Percentiles rank a stretch among this genome's conserved stretches.
Evolutionary conservation across 2,797 vertebrate genomes (phyloP).

Genomic region (Channa striata): DNA sequence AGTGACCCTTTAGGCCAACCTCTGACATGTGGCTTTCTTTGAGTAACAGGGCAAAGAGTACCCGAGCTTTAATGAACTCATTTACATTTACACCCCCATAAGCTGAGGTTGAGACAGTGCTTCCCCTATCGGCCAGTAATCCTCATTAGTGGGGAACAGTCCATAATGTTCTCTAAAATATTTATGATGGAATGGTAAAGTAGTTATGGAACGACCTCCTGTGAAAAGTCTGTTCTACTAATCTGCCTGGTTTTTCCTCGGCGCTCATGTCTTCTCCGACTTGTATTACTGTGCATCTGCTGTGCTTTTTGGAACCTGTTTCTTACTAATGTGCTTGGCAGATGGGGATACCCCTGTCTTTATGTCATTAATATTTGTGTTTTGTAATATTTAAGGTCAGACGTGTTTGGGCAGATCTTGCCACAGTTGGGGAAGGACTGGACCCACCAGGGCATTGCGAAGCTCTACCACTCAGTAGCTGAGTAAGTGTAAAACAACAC

Average conservation of each 20-base stretch:
- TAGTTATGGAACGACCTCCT: slow-evolving; percentile 35
- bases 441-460: slow-evolving; percentile 99
- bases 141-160: slow-evolving; percentile 73
- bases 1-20: slow-evolving; percentile 59
- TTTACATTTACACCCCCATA: slow-evolving; percentile 78
- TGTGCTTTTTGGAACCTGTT: background rate
- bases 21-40: slow-evolving; percentile 62
- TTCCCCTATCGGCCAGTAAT: slow-evolving; percentile 39
- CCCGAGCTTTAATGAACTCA: slow-evolving; percentile 79
- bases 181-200: slow-evolving; percentile 50
- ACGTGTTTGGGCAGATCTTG: slow-evolving; percentile 97
- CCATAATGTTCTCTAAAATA: slow-evolving; percentile 40
- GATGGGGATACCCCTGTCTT: slow-evolving; percentile 20
- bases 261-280: background rate
- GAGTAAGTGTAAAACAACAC: slow-evolving; percentile 87
- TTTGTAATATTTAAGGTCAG: slow-evolving; percentile 86
- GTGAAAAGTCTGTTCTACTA: slow-evolving; percentile 13
- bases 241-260: slow-evolving; percentile 16
- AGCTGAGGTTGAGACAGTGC: slow-evolving; percentile 35
- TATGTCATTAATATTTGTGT: slow-evolving; percentile 20
- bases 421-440: slow-evolving; percentile 99
- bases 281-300: slow-evolving; percentile 11
- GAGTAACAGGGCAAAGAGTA: slow-evolving; percentile 55
- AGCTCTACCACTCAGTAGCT: slow-evolving; percentile 97
- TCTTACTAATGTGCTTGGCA: background rate